phyloP scores from a whole-genome alignment of 2,113 vertebrate genomes.

The Dipodomys ordii region DNA sequence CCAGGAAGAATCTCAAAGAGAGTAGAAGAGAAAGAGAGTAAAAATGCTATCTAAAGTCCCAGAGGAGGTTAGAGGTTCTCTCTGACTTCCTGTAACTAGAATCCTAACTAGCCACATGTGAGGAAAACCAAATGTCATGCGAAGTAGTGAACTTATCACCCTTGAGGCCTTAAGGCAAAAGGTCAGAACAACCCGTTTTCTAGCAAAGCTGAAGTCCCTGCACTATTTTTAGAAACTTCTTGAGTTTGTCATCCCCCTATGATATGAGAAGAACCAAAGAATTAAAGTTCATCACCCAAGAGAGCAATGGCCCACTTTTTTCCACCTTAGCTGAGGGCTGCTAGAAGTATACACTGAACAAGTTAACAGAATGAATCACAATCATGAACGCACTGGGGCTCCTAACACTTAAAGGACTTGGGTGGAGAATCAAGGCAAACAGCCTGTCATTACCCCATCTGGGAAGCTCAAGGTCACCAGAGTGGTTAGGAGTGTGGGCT shows the following conservation, averaged over 20 bases:
- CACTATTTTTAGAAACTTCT: constrained; percentile 71
- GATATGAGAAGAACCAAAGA: constrained; percentile 44
- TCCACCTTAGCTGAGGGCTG: constrained; percentile 2
- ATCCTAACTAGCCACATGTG: constrained; percentile 73
- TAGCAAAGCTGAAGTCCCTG: constrained; percentile 44
- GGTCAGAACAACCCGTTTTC: constrained; percentile 76
- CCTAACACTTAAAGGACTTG: neutral
- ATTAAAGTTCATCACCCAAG: neutral
- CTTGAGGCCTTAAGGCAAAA: constrained; percentile 60
- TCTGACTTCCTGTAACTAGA: constrained; percentile 80
- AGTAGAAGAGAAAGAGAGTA: constrained; percentile 68
- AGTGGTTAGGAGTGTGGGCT: constrained; percentile 11
- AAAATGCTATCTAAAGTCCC: constrained; percentile 69
- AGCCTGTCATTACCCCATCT: neutral
- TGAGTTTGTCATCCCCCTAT: constrained; percentile 56
- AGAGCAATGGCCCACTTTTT: neutral
- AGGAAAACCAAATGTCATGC: constrained; percentile 81
- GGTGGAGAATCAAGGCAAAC: neutral
- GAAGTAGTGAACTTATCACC: constrained; percentile 80
- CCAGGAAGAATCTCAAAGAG: constrained; percentile 49
- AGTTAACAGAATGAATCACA: constrained; percentile 16
- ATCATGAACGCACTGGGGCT: neutral
- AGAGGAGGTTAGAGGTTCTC: constrained; percentile 73
- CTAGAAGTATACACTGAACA: neutral
- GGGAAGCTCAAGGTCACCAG: neutral